A percentile compares a stretch with the other conserved stretches of the same genome.
phyloP scores from a whole-genome alignment of 2,888 invertebrate species.

The Pimpla rufipes region DNA sequence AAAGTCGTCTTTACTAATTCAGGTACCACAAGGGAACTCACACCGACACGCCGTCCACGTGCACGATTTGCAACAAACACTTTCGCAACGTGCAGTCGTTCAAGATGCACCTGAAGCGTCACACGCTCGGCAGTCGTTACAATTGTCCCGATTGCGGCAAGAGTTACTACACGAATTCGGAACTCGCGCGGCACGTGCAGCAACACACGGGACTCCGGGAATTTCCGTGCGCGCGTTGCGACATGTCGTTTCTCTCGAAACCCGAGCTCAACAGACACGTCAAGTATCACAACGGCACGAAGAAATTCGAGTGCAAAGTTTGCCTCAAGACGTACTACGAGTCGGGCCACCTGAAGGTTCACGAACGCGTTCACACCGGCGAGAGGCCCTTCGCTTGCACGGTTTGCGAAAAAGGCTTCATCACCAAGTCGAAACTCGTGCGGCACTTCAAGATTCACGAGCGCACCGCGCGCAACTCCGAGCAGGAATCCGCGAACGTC shows the following conservation, averaged over 20 bases:
- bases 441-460: constrained; percentile 80
- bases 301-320: constrained; percentile 78
- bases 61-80: constrained; percentile 77
- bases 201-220: constrained; percentile 78
- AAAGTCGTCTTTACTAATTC: too few species aligned
- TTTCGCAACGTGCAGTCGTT: constrained; percentile 79
- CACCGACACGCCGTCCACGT: constrained; percentile 71
- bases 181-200: constrained; percentile 80
- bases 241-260: constrained; percentile 80
- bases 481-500: not conserved
- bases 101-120: constrained; percentile 80
- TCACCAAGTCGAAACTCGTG: constrained; percentile 80
- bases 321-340: constrained; percentile 81
- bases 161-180: constrained; percentile 79
- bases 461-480: constrained; percentile 50
- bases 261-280: constrained; percentile 81
- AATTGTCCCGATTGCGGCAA: constrained; percentile 79
- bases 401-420: constrained; percentile 80
- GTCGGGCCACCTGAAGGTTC: constrained; percentile 81
- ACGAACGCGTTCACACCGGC: constrained; percentile 81
- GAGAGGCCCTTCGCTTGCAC: constrained; percentile 80
- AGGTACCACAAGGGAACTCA: constrained; percentile 77
- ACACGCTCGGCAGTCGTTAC: constrained; percentile 77
- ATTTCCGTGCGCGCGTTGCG: constrained; percentile 80
- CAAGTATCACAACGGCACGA: constrained; percentile 81